Base-by-base conservation (phyloP, 2,888 invertebrate species). In the Carpatolechia fugitivella region DNA sequence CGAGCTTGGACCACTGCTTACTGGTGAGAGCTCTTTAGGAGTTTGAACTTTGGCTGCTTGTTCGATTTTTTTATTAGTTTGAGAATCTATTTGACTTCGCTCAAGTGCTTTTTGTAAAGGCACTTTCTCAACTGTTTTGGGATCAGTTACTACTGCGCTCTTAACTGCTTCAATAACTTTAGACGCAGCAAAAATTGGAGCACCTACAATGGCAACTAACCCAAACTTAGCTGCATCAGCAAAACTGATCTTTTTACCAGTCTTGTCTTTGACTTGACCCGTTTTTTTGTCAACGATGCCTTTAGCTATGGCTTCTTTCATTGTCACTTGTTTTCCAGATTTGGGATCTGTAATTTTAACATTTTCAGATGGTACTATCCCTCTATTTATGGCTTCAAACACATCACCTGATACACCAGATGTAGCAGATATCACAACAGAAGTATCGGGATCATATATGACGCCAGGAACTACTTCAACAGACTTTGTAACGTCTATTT, bases 181-280 rank as follows among this genome's bases (percentile, higher is more conserved):
- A 52, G 94, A 91, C 8, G 93, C 93, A 3, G 94, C 94, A 18
- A 94, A 91, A 44, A 96, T 82, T 5, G 96, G 96, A 1, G 94
- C 93, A 30, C 96, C 96, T 14, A 94, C 81, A 13, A 97, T 93
- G 41, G 93, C 92, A 8, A 97, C 80, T 20, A 95, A 83, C 8
- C 97, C 97, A 64, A 94, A 85, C 80, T 95, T 95, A 11, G 94
- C 92, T 24, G 96, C 96, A 68, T 96, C 95, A 40, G 92, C 87
- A 55, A 97, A 80, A 54, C 92, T 92, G 14, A 96, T 92, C 63
- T 92, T 93, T 46, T 93, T 92, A 2, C 95, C 95, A 0, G 91
- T 82, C 62, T 91, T 90, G 68, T 94, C 93, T 60, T 90, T 91
- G 52, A 96, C 92, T 57, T 94, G 91, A 2, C 93, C 94, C 0